Evolutionary conservation across 2,797 vertebrate genomes (phyloP), one percentile per base, ranked within the genome.

Genomic region (Phoeniculus purpureus): DNA sequence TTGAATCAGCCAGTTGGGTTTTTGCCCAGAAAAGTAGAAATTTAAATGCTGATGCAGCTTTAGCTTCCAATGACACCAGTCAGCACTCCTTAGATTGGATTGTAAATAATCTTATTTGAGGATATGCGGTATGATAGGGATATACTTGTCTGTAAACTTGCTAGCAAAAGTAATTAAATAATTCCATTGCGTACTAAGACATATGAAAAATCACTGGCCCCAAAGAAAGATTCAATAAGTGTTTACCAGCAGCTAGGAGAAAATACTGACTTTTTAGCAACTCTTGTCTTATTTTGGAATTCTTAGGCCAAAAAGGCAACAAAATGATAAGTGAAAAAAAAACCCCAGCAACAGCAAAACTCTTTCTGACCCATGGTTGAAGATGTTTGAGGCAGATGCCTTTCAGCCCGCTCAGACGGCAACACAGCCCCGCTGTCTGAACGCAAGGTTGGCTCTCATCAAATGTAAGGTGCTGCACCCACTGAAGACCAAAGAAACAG

Each of bases 1-100:
- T 97, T 98, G 97, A 97, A 97, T 98, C 97, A 97, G 96, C 96
- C 96, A 96, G 96, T 97, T 98, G 97, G 97, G 97, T 96, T 98
- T 98, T 98, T 97, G 97, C 97, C 97, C 97, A 97, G 97, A 97
- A 98, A 97, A 97, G 97, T 97, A 96, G 95, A 96, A 97, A 98
- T 97, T 97, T 97, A 97, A 98, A 97, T 97, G 97, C 97, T 97
- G 97, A 97, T 97, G 94, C 97, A 97, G 97, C 97, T 96, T 96
- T 95, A 95, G 97, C 93, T 97, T 96, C 94, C 97, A 97, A 97
- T 96, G 97, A 95, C 95, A 97, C 96, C 89, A 97, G 97, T 98
- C 97, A 98, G 97, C 97, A 98, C 93, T 98, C 97, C 96, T 97
- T 97, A 97, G 97, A 98, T 97, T 97, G 96, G 97, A 98, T 97